Evolutionary conservation across 2,113 vertebrate genomes (phyloP).

Genomic region (Mustelus asterias): DNA sequence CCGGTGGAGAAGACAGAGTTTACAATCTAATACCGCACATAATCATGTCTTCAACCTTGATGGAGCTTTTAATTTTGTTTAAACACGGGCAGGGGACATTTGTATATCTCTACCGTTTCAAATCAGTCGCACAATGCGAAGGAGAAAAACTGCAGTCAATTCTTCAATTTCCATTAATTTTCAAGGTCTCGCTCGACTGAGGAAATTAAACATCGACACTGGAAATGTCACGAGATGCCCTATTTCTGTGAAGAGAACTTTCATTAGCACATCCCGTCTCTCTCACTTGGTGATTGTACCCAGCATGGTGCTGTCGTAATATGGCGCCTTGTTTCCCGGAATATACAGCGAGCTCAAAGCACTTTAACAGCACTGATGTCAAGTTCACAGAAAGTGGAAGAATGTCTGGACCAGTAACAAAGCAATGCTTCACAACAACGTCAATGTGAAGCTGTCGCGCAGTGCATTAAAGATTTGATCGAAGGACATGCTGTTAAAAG

Average conservation of each 20-base stretch:
- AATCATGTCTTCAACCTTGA: neutral
- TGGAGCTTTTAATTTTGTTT: neutral
- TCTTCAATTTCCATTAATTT: neutral
- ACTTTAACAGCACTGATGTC: neutral
- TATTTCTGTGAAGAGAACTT: conserved; percentile 6
- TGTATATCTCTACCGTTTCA: neutral
- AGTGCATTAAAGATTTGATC: neutral
- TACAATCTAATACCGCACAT: neutral
- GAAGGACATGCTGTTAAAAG: neutral
- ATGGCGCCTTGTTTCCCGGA: neutral
- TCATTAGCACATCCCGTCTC: neutral
- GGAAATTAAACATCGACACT: neutral
- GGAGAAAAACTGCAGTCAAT: neutral
- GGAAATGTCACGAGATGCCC: neutral
- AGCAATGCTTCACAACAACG: neutral
- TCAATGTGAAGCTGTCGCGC: neutral
- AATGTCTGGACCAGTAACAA: neutral
- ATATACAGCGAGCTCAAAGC: neutral
- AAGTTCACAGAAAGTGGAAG: neutral
- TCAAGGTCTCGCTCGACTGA: neutral
- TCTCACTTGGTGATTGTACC: neutral
- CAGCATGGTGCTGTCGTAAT: neutral
- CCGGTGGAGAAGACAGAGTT: neutral
- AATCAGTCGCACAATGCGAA: neutral
- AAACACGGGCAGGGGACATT: neutral